phyloP scores from a whole-genome alignment of 1,140 invertebrate species.

The Lamellibrachia luymesi region DNA sequence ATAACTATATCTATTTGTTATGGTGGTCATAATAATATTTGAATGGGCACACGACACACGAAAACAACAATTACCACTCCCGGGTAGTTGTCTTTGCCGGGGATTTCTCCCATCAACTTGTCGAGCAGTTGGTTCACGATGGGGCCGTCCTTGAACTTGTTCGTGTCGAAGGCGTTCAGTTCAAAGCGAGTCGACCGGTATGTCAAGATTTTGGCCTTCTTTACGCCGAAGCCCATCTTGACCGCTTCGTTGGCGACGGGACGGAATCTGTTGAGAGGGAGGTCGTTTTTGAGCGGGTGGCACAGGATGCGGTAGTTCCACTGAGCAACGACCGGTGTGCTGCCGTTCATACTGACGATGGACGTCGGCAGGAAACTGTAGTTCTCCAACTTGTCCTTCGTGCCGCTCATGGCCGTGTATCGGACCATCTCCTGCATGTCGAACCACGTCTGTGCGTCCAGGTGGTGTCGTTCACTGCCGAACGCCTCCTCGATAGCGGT shows the following conservation, averaged over 20 bases:
- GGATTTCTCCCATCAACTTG: slow-evolving; percentile 22
- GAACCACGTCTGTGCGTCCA: slow-evolving; percentile 1
- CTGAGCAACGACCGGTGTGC: slow-evolving; percentile 32
- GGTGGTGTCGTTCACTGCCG: slow-evolving; percentile 10
- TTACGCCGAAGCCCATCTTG: background rate
- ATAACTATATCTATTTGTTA: too few species aligned
- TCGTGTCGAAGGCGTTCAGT: background rate
- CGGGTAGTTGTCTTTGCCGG: slow-evolving; percentile 21
- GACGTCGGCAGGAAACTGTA: slow-evolving; percentile 39
- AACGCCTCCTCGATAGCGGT: background rate
- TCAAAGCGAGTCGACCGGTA: background rate
- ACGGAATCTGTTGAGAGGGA: slow-evolving; percentile 24
- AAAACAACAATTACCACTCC: background rate
- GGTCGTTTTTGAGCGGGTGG: slow-evolving; percentile 30
- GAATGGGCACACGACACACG: background rate
- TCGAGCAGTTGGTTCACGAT: slow-evolving; percentile 10
- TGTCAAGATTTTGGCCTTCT: background rate
- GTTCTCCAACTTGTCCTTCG: slow-evolving; percentile 35
- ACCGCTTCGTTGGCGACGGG: background rate
- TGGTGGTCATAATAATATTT: too few species aligned
- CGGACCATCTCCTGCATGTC: slow-evolving; percentile 22
- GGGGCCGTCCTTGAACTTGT: background rate
- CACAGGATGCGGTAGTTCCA: slow-evolving; percentile 40
- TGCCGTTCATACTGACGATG: slow-evolving; percentile 34
- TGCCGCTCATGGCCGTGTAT: slow-evolving; percentile 38